Conservation (phyloP, 2,113 vertebrate species). For the Boulengerochromis microlepis region DNA sequence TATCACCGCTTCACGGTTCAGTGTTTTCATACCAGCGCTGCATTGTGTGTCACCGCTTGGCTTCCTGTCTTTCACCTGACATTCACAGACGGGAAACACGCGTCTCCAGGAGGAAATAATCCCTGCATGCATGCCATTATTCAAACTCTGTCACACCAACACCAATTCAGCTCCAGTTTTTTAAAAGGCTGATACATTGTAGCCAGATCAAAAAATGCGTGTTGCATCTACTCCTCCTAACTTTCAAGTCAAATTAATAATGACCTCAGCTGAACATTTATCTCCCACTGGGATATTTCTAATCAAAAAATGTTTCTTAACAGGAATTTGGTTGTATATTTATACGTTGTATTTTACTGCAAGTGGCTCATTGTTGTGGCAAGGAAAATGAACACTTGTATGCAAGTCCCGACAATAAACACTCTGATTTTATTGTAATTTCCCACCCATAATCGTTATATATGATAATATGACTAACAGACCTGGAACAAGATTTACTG, state of each 20-base stretch:
- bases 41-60: background rate
- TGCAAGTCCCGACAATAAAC: background rate
- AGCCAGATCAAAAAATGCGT: rapidly evolving
- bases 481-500: background rate
- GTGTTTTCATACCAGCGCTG: background rate
- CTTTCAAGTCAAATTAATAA: background rate
- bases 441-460: rapidly evolving
- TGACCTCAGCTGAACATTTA: background rate
- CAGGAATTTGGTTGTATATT: background rate
- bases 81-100: background rate
- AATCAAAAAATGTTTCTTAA: background rate
- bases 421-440: background rate
- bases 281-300: background rate
- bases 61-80: slow-evolving; percentile 32
- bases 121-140: background rate
- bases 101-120: background rate
- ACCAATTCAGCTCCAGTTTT: background rate
- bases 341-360: background rate
- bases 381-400: background rate
- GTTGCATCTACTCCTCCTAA: background rate
- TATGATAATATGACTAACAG: background rate
- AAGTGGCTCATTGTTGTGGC: background rate
- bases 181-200: background rate
- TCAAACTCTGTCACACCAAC: background rate
- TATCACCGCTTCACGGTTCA: background rate